Percentiles rank a stretch among this genome's conserved stretches.
These are phyloP conservation scores for Crepidodera aurea DNA, from an alignment of 2,888 invertebrate genomes.

Conservation along the genomic window DNA sequence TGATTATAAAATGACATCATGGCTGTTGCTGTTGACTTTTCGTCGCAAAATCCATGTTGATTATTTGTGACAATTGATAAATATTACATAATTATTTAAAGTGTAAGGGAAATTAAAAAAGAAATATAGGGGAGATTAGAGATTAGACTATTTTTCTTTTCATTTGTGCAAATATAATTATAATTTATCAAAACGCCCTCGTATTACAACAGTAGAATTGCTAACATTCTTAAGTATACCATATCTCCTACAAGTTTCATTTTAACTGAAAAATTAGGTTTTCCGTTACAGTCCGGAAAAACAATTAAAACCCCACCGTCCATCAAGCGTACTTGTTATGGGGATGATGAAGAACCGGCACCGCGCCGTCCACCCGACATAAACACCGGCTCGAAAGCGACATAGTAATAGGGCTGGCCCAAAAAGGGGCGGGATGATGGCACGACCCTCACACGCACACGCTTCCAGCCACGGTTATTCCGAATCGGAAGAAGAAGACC, in stretches of 20 bases:
- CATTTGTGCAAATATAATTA: too few species aligned
- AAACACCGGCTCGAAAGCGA: neutral
- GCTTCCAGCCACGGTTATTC: constrained; percentile 40
- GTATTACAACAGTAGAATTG: too few species aligned
- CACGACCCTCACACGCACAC: constrained; percentile 50
- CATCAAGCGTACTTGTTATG: neutral
- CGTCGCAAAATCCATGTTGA: too few species aligned
- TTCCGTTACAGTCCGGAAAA: neutral
- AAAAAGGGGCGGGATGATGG: constrained; percentile 48
- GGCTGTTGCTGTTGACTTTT: too few species aligned
- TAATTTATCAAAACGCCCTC: too few species aligned
- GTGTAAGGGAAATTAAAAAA: too few species aligned
- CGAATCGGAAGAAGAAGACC: constrained; percentile 43
- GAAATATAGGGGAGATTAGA: too few species aligned
- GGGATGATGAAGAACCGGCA: neutral
- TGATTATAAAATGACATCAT: too few species aligned
- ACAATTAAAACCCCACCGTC: neutral
- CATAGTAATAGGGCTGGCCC: constrained; percentile 36
- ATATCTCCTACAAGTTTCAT: neutral
- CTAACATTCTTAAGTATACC: neutral
- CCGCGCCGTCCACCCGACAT: neutral
- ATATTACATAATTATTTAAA: too few species aligned
- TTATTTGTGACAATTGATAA: too few species aligned
- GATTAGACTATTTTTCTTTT: too few species aligned
- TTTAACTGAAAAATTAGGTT: neutral